phyloP scores from a whole-genome alignment of 2,888 invertebrate species.

The Xestoiulus laeticollis region DNA sequence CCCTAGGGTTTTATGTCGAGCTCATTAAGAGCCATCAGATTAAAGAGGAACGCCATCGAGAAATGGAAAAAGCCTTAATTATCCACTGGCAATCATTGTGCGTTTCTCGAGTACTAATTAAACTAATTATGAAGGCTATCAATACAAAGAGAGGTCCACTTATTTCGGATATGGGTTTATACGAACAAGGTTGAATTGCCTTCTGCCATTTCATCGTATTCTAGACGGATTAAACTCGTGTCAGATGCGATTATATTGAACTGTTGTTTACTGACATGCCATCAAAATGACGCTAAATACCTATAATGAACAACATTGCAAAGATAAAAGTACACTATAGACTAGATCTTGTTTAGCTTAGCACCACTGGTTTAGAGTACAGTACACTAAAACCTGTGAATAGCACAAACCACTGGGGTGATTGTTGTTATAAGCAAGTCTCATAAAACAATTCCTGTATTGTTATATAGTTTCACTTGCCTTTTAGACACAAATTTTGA shows the following conservation, averaged over 20 bases:
- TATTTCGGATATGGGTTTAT: not conserved
- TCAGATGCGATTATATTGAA: not conserved
- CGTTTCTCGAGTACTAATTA: conserved; percentile 35
- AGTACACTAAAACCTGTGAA: too few relatives aligned
- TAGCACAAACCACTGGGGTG: too few relatives aligned
- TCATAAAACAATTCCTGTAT: too few relatives aligned
- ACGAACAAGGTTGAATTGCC: not conserved
- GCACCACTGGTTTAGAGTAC: too few relatives aligned
- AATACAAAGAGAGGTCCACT: conserved; percentile 1
- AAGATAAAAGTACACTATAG: too few relatives aligned
- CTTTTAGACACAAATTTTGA: too few relatives aligned
- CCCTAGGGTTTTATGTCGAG: not conserved
- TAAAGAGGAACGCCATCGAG: not conserved
- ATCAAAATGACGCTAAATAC: too few relatives aligned
- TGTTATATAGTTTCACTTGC: too few relatives aligned
- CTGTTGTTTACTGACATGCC: too few relatives aligned
- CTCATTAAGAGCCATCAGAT: conserved; percentile 34
- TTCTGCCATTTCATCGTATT: not conserved
- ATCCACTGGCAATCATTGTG: not conserved
- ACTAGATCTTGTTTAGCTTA: too few relatives aligned
- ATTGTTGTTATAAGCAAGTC: too few relatives aligned
- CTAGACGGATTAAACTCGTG: not conserved
- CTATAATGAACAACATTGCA: too few relatives aligned
- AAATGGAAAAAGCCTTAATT: conserved; percentile 24
- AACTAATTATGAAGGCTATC: conserved; percentile 12